Evolutionary conservation across 2,113 vertebrate species (phyloP), one percentile per base, ranked within the genome.

Genomic region (Stigmatopora nigra): DNA sequence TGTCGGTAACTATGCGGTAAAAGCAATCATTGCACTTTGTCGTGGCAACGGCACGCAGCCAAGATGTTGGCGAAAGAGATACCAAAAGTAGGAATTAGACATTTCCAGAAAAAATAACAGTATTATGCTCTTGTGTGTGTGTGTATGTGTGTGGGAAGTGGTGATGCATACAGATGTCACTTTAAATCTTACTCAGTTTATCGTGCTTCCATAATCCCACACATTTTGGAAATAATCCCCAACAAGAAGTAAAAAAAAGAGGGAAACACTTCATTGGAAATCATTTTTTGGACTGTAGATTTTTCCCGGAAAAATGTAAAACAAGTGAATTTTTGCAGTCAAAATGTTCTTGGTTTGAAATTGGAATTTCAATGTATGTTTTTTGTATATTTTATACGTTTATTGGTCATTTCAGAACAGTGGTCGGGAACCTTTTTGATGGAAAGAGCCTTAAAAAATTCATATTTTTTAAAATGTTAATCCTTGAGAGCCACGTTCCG

Each of bases 21-120:
- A 76, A 73, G 77, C 79, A 82, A 84, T 81, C 72, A 57, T 17
- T 1, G 13, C 73, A 67, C 69, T 78, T 78, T 79, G 76, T 80
- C 75, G 77, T 78, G 36, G 61, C 64, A 47, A 67, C 22, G 63
- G 47, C 3, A 56, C 1, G 17, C 51, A 20, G 65, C 52, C 56
- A 64, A 46, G 69, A n/a, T 61, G 53, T 59, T 44, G 64, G 53
- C 31, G 51, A 55, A 53, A 62, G 72, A 16, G 55, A 45, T 76
- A 71, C 74, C 76, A 82, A 77, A 77, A 48, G 75, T 70, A 78
- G 69, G 22, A 76, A 64, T 82, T 81, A 64, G 76, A 78, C 71
- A 81, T 13, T 53, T 20, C 25, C 51, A 20, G 22, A 53, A 10
- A n/a, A n/a, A n/a, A n/a, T n/a, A n/a, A 22, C 51, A 75, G 81